Evolutionary conservation across 2,888 invertebrate species (phyloP), one percentile per base, ranked within the genome.

Genomic region (Idaea straminata): DNA sequence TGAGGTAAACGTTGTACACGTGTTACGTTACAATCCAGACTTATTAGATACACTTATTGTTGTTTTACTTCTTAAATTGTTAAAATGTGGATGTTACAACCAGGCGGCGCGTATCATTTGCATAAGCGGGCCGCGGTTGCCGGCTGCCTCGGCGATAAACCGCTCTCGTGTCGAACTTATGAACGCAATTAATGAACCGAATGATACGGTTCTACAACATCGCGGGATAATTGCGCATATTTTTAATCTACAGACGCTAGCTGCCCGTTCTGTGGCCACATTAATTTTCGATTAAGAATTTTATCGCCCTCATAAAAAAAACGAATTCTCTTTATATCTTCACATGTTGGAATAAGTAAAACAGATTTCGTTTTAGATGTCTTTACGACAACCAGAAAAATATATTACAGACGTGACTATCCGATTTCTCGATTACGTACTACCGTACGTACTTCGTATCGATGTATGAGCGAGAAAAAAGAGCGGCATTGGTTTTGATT

Each of bases 41-140:
- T 74, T 82, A 81, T 81, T 80, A 81, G 79, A 76, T 72, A 72
- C 82, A 84, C 83, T 87, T 86, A 88, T 86, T 90, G 87, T 88
- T 89, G 87, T 89, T 89, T 86, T 86, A 90, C 86, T 89, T 91
- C 91, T 92, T 92, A 90, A 91, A 92, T 89, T 91, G 91, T 88
- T 88, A 87, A 86, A 89, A 91, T 87, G 83, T 79, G 78, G 71
- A 83, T 90, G 88, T 92, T 91, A 86, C 76, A 72, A 79, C 77
- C 92, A 92, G 85, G 86, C 86, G 92, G 92, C 75, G 86, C 79
- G 79, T 76, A 76, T 81, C 83, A 88, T 92, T 92, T 91, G 88
- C 91, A 92, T 92, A 88, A 88, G 83, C 84, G 84, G 79, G 77
- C 77, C 69, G 77, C 70, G 71, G 71, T 74, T 74, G 74, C 73